Evolutionary conservation across 2,888 invertebrate species (phyloP).

Genomic region (Caenorhabditis sinica): DNA sequence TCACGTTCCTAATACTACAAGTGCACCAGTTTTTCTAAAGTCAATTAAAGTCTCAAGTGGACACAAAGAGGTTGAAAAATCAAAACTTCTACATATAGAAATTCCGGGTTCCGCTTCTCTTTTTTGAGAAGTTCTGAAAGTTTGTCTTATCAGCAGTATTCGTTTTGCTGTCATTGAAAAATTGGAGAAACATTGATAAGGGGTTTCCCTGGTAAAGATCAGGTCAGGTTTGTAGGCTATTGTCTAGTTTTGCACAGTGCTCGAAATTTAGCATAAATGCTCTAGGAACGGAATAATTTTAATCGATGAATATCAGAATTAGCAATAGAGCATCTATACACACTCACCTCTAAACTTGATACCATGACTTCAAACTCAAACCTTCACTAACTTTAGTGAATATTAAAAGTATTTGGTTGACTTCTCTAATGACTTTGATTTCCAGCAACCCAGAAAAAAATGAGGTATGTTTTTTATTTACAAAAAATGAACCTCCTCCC

Average conservation of each 20-base stretch:
- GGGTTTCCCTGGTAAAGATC: not conserved
- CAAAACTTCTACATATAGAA: not conserved
- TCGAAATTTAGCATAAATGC: not conserved
- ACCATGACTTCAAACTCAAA: not conserved
- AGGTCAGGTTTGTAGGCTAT: constrained; percentile 26
- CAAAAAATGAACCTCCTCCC: constrained; percentile 14
- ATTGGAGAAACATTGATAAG: constrained; percentile 9
- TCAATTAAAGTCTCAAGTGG: constrained; percentile 25
- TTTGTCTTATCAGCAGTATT: constrained; percentile 13
- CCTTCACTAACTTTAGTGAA: not conserved
- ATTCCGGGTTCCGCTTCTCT: not conserved
- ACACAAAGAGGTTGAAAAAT: not conserved
- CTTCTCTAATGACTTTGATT: too few species aligned
- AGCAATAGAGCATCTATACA: not conserved
- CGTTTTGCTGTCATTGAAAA: constrained; percentile 22
- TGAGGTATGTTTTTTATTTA: constrained; percentile 16
- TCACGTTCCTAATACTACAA: constrained; percentile 4
- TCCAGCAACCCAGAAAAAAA: constrained; percentile 12
- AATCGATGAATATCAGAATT: too few species aligned
- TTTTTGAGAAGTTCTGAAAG: constrained; percentile 8
- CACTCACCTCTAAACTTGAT: not conserved
- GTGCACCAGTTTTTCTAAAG: constrained; percentile 26
- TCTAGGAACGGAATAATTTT: not conserved
- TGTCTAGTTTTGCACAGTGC: constrained; percentile 26
- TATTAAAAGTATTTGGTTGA: too few species aligned